Conservation (phyloP, 2,113 vertebrate genomes). For the Pteruthius melanotis region DNA sequence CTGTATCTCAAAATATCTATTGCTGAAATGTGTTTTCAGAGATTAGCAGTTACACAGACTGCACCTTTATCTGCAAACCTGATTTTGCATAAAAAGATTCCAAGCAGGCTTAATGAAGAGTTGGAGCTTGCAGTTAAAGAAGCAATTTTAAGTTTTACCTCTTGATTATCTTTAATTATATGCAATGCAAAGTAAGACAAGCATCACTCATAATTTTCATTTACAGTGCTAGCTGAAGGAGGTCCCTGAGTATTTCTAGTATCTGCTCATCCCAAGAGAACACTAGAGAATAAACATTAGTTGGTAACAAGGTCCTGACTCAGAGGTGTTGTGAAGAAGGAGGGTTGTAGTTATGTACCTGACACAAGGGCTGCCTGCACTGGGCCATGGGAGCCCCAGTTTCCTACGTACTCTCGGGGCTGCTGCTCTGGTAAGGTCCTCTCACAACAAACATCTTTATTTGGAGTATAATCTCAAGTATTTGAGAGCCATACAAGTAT, state of each 20-base stretch:
- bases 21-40: not conserved
- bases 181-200: not conserved
- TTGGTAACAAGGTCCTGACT: not conserved
- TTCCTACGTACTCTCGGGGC: not conserved
- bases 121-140: not conserved
- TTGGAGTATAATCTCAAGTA: not conserved
- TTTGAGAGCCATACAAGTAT: not conserved
- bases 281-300: not conserved
- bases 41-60: not conserved
- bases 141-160: not conserved
- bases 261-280: not conserved
- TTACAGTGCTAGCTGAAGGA: not conserved
- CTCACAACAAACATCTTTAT: not conserved
- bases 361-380: accelerated
- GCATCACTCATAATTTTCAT: not conserved
- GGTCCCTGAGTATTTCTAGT: not conserved
- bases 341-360: not conserved
- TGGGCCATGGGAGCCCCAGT: not conserved
- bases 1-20: not conserved
- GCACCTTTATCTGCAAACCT: not conserved
- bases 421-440: not conserved
- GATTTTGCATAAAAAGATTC: not conserved
- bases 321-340: not conserved
- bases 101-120: not conserved
- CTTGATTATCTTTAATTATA: not conserved